phyloP scores from a whole-genome alignment of 2,113 vertebrate species.

The Stegastes partitus region DNA sequence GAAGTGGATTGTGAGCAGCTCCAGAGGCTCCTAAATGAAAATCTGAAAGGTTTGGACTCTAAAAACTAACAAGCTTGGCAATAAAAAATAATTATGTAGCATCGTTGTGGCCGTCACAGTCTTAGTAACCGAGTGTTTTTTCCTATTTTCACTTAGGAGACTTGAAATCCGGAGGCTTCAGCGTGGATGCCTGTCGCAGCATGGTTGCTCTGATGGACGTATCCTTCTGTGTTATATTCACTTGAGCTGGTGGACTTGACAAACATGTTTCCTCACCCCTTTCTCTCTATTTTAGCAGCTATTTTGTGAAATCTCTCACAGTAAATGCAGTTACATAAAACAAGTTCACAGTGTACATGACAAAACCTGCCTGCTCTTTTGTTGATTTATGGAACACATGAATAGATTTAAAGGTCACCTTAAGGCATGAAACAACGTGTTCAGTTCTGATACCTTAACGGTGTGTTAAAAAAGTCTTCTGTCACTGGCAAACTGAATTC shows the following conservation, averaged over 20 bases:
- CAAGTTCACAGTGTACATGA: not conserved
- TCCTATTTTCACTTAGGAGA: conserved; percentile 46
- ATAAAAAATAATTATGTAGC: not conserved
- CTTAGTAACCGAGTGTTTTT: not conserved
- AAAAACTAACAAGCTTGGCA: not conserved
- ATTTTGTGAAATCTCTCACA: not conserved
- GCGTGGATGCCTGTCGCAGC: conserved; percentile 81
- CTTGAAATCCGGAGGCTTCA: conserved; percentile 74
- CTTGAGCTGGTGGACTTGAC: not conserved
- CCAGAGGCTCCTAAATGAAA: conserved; percentile 76
- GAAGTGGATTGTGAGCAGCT: conserved; percentile 81
- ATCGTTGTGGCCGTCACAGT: not conserved
- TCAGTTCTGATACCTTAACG: conserved; percentile 54
- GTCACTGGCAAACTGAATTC: conserved; percentile 77
- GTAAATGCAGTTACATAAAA: not conserved
- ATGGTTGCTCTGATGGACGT: conserved; percentile 85
- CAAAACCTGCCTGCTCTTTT: conserved; percentile 8
- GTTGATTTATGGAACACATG: not conserved
- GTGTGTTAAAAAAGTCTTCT: conserved; percentile 63
- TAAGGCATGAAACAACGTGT: not conserved
- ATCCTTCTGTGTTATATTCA: conserved; percentile 62
- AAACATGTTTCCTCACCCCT: not conserved
- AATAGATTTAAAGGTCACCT: not conserved
- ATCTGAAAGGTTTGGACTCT: conserved; percentile 55
- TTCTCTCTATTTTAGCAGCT: not conserved